Base-by-base conservation (phyloP, 2,888 invertebrate genomes). In the Thymelicus sylvestris region DNA sequence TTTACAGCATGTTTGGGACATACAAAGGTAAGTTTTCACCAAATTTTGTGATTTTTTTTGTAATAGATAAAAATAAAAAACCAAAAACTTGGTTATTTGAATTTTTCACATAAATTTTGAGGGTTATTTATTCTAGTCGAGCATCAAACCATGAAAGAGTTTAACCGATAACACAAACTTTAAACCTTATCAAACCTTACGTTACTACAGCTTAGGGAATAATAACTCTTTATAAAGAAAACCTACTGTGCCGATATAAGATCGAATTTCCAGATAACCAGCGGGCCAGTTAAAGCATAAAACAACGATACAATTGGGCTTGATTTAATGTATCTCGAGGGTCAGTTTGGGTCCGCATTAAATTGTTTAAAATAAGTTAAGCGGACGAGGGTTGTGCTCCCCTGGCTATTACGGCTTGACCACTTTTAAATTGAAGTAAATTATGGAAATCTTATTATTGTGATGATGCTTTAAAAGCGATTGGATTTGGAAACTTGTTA, bases 141-240 rank as follows among this genome's bases (percentile, higher is more conserved):
- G 7, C 38, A 19, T 50, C 7, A 59, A 44, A 10, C 52, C 61
- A 67, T 41, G 24, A 63, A 62, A 71, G 12, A 52, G 38, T 38
- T 50, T 48, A n/a, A 55, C 57, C 70, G 7, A 59, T 47, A 72
- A 64, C 38, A 44, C 15, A 57, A 52, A 70, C 70, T 71, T 63
- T 59, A 65, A 71, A 52, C 74, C 76, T 84, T 90, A 90, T 89
- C 74, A 74, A 61, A 60, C n/a, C 48, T 12, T 24, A 78, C 77
- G 74, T 76, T 85, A 93, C 83, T 86, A 76, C 82, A 76, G 86
- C 84, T 83, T 65, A 71, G 92, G 91, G 93, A 88, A 85, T 86
- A 92, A 92, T 92, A 90, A 86, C 81, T 85, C 90, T 90, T 83
- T 84, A 88, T 88, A 90, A 91, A 90, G 87, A 87, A 90, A 87